Evolutionary conservation across 2,113 vertebrate species (phyloP), one percentile per base, ranked within the genome.

Genomic region (Boleophthalmus pectinirostris): DNA sequence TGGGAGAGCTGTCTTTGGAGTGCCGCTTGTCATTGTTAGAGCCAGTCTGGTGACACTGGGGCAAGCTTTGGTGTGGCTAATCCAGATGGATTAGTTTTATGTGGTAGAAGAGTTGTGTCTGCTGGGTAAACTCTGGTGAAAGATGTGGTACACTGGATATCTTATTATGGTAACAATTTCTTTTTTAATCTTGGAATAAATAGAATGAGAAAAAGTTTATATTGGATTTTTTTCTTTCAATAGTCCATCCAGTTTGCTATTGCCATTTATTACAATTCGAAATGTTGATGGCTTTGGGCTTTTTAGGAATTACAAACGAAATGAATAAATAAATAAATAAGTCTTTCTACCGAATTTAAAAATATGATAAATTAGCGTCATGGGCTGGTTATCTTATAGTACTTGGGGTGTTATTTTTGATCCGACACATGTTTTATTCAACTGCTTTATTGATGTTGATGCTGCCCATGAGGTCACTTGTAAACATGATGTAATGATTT

Each of bases 1-100:
- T 80, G 82, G 78, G 84, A 78, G 70, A 61, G 73, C 69, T 68
- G 49, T 74, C 69, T 78, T 61, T 23, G 61, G 54, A 74, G 79
- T 58, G 66, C 76, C 23, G 65, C 29, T 49, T 54, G 80, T 81
- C 75, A 73, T 56, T 75, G 80, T 79, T 80, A 68, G 21, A 20
- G 20, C 71, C 74, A 56, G 56, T 73, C 46, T 64, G 74, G 49
- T 56, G 66, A 72, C 49, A 68, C 29, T 73, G 80, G 76, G 51
- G 60, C 65, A 29, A 33, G 7, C 5, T 73, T 66, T 57, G 15
- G 70, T 81, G 73, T 33, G 73, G 73, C 68, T 68, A 56, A 64
- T 29, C 25, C 21, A 25, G 21, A 58, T 23, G 9, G 56, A 25
- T 23, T 23, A 24, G 21, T 54, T 54, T 54, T 54, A 54, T 11